Conservation (phyloP, 1,140 invertebrate species). For the Yoshiicerus persimilis region DNA sequence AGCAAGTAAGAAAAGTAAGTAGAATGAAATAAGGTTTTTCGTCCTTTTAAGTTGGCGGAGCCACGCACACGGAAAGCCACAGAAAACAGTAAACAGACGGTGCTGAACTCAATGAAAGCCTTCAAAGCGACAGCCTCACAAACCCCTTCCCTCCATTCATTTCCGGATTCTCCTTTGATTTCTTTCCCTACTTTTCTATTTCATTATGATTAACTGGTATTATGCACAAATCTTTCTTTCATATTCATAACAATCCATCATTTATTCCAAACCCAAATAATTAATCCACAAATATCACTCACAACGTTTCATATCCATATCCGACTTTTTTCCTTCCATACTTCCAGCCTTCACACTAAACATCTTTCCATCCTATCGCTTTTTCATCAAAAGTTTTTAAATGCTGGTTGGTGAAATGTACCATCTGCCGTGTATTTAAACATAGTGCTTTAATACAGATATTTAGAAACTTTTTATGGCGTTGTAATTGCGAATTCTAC, state of each 20-base stretch:
- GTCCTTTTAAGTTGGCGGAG: background rate
- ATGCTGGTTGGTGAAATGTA: too few species aligned
- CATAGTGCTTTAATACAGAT: too few species aligned
- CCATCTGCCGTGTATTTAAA: too few species aligned
- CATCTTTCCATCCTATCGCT: too few species aligned
- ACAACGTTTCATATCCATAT: too few species aligned
- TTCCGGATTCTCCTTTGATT: constrained; percentile 19
- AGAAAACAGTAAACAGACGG: constrained; percentile 3
- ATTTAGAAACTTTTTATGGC: too few species aligned
- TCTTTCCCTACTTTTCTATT: constrained; percentile 13
- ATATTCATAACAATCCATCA: background rate
- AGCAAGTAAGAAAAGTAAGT: background rate
- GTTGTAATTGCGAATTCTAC: too few species aligned
- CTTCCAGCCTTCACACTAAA: background rate
- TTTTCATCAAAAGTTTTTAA: too few species aligned
- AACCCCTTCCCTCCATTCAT: constrained; percentile 11
- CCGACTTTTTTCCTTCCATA: background rate
- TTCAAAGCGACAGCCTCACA: constrained; percentile 12
- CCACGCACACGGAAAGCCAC: background rate
- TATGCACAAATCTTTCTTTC: background rate
- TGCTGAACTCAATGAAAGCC: background rate
- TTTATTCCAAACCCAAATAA: background rate
- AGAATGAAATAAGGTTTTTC: background rate
- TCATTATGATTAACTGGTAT: background rate
- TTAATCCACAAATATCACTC: background rate